These are phyloP conservation scores for Melangyna quadrimaculata DNA, from an alignment of 2,888 invertebrate species.

Conservation along the genomic window DNA sequence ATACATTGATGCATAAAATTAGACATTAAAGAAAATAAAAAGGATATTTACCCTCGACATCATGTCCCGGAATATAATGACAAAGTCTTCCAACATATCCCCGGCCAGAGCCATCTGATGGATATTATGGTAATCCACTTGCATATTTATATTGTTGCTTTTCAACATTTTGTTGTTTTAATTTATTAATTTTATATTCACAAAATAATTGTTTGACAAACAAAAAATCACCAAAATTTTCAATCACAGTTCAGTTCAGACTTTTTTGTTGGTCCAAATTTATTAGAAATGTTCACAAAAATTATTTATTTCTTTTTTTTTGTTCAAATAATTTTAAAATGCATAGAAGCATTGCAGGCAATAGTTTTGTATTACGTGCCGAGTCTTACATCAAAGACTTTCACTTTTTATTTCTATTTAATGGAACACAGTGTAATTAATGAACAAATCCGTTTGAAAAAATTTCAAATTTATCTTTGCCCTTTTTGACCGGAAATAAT, in stretches of 20 bases:
- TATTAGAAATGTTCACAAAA: slow-evolving; percentile 35
- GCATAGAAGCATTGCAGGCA: slow-evolving; percentile 40
- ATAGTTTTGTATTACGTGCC: slow-evolving; percentile 34
- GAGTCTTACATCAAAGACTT: slow-evolving; percentile 57
- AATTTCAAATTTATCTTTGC: slow-evolving; percentile 10
- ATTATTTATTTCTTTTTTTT: slow-evolving; percentile 20
- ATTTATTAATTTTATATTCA: slow-evolving; percentile 33
- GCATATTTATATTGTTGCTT: slow-evolving; percentile 82
- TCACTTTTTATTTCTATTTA: slow-evolving; percentile 66
- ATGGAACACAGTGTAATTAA: neutral
- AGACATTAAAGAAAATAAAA: neutral
- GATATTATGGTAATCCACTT: slow-evolving; percentile 84
- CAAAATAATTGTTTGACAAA: slow-evolving; percentile 14
- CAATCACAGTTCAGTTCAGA: slow-evolving; percentile 21
- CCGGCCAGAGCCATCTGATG: slow-evolving; percentile 84
- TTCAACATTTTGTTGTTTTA: slow-evolving; percentile 76
- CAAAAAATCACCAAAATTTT: slow-evolving; percentile 58
- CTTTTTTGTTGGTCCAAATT: slow-evolving; percentile 22
- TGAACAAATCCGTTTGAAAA: slow-evolving; percentile 20
- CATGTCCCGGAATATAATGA: slow-evolving; percentile 86
- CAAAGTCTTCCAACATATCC: slow-evolving; percentile 88
- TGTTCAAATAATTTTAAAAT: slow-evolving; percentile 12
- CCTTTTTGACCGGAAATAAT: neutral
- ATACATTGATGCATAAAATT: neutral
- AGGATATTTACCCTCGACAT: slow-evolving; percentile 84